A percentile compares a stretch with the other conserved stretches of the same genome.
phyloP scores from a whole-genome alignment of 2,797 vertebrate species.

The Sebastes vulpes region DNA sequence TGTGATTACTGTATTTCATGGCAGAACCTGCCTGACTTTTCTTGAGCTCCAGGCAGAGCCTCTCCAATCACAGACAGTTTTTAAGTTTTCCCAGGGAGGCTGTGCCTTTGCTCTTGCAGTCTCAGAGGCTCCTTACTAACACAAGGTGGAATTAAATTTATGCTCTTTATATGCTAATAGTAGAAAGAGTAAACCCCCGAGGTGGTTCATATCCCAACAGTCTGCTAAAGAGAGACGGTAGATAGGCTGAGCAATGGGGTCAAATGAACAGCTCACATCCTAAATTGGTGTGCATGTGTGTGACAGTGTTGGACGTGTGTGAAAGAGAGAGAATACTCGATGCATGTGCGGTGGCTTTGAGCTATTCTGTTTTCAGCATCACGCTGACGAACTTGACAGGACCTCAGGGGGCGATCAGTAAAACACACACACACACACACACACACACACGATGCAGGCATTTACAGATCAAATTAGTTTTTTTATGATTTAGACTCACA shows the following conservation, averaged over 20 bases:
- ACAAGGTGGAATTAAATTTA: conserved; percentile 41
- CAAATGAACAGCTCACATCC: conserved; percentile 53
- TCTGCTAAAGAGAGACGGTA: conserved; percentile 45
- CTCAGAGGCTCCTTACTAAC: conserved; percentile 40
- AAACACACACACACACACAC: conserved; percentile 3
- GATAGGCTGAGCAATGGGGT: conserved; percentile 58
- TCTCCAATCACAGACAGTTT: conserved; percentile 23
- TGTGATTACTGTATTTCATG: conserved; percentile 22
- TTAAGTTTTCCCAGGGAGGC: conserved; percentile 22
- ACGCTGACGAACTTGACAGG: conserved; percentile 7
- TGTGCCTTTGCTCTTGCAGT: conserved; percentile 44
- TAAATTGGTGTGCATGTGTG: conserved; percentile 29
- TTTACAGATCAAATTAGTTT: not conserved
- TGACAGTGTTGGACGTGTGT: conserved; percentile 4
- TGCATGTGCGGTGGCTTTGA: conserved; percentile 2
- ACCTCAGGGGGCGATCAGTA: conserved; percentile 8
- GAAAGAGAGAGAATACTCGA: not conserved
- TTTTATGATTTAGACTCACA: not conserved
- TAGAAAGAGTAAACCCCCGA: conserved; percentile 58
- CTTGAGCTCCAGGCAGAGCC: conserved; percentile 20
- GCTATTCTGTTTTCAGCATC: conserved; percentile 20
- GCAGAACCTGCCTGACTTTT: conserved; percentile 20
- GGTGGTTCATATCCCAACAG: conserved; percentile 59
- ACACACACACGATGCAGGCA: not conserved
- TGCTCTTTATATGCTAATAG: conserved; percentile 76